Evolutionary conservation across 53 echinoderm and acorn worm species (phyloP), one percentile per base, ranked within the genome.

Genomic region (Luidia sarsii): DNA sequence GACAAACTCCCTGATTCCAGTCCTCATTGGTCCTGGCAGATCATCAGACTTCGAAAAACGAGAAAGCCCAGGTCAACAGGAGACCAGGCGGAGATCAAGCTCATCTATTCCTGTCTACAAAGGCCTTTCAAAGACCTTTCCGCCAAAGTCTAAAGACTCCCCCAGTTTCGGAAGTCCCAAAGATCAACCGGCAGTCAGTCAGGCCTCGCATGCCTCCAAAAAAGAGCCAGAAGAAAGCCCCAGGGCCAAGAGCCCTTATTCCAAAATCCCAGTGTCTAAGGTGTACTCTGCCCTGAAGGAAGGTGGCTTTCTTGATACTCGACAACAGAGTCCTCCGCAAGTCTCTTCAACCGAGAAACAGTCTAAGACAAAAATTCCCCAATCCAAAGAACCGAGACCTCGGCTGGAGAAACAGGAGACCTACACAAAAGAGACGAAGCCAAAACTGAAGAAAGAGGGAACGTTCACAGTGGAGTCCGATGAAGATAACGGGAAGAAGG

Each of bases 81-180:
- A 27, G 39, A 21, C 37, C 1, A 72, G 72, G 22, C 39, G 39
- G 13, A 72, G 39, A 15, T 72, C 72, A 14, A 55, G 72, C 38
- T 72, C 72, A 37, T 32, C 57, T 23, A 72, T 72, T 38, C 72
- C 72, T 24, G 56, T 72, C 4, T 72, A 55, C 38, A 72, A 72
- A 71, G 71, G 71, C 31, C 52, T 54, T 32, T 20, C 54, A 0
- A 71, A 71, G 16, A 37, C 72, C 38, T 39, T 56, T 1, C 39
- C 37, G 18, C 52, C 9, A 21, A 56, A 39, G 65, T 20, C 24
- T 19, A 39, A 8, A 22, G 38, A 18, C 27, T 22, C 18, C 39
- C 39, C 50, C 39, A 19, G 7, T 9, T 20, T 22, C n/a, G 22
- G 24, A 39, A 1, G 31, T 38, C 56, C 20, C 55, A 10, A 56